Evolutionary conservation across 2,797 vertebrate species (phyloP).

Genomic region (Danio albolineatus): DNA sequence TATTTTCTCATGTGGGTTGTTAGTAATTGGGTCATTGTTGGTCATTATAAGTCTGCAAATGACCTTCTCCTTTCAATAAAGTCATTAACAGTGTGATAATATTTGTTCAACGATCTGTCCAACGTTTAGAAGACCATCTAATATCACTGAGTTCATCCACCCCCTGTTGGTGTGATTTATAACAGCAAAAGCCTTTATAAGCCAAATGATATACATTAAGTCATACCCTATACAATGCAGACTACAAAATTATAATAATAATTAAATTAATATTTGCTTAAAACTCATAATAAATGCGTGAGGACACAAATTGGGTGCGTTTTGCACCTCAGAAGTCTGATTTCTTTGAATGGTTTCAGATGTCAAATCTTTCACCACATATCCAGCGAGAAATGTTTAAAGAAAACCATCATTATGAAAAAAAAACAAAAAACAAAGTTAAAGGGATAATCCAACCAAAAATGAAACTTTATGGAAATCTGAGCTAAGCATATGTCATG

Average conservation of each 20-base stretch:
- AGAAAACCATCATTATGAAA: background rate
- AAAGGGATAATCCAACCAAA: no score
- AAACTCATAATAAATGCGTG: no score
- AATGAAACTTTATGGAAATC: no score
- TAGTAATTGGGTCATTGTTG: no score
- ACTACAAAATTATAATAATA: background rate
- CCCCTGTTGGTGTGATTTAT: background rate
- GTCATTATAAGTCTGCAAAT: no score
- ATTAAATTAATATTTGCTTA: no score
- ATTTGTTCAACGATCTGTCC: background rate
- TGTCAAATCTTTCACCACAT: slow-evolving; percentile 15
- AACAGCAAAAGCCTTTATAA: background rate
- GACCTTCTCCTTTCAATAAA: no score
- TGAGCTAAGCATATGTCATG: background rate
- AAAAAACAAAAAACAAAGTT: no score
- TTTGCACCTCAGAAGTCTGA: no score
- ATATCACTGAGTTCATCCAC: background rate
- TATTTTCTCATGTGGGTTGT: no score
- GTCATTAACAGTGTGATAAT: background rate
- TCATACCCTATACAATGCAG: background rate
- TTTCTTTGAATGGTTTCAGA: background rate
- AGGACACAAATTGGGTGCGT: no score
- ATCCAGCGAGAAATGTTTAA: background rate
- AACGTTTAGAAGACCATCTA: background rate
- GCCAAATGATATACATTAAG: background rate